Evolutionary conservation across 1,140 invertebrate species (phyloP), one percentile per base, ranked within the genome.

Genomic region (Pogonomyrmex californicus): DNA sequence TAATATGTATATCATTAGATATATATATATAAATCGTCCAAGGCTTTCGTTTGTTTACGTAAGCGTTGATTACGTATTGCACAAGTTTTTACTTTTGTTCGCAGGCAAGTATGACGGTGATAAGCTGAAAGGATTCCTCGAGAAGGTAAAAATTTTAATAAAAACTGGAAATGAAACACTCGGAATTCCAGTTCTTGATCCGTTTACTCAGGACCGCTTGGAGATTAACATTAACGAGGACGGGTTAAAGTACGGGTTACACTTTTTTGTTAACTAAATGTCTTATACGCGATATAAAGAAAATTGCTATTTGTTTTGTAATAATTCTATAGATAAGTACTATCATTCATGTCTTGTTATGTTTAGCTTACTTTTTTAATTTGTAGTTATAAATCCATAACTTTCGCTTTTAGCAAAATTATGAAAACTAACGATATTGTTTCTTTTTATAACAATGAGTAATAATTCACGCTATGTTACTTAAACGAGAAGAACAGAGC

Each of bases 131-230:
- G 38, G 12, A 23, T 30, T 47, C 17, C 23, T 68, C 0, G 5
- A 30, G 4, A 68, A 33, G 23, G 30, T 68, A 0, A 68, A 68
- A 68, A 7, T 10, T 49, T 2, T 1, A 30, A 0, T 68, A 9
- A 49, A 49, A 5, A 68, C 41, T 17, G 65, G 65, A 68, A 14
- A 17, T 4, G 41, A 49, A 4, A 47, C 6, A 33, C 41, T 68
- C 3, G 65, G 65, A 68, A 2, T 68, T 49, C 65, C 65, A 23
- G 4, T 68, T 68, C 41, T 68, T 7, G 65, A 68, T 68, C 65
- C 65, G 1, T 68, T 1, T 4, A 14, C n/a, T 14, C 10, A n/a
- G 2, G 65, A 68, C 4, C 4, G 3, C 1, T 10, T 68, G 7
- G 23, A 30, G 10, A 7, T 68, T 7, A 17, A 49, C 0, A 0